phyloP scores from a whole-genome alignment of 2,888 invertebrate species.

The Deilephila porcellus region DNA sequence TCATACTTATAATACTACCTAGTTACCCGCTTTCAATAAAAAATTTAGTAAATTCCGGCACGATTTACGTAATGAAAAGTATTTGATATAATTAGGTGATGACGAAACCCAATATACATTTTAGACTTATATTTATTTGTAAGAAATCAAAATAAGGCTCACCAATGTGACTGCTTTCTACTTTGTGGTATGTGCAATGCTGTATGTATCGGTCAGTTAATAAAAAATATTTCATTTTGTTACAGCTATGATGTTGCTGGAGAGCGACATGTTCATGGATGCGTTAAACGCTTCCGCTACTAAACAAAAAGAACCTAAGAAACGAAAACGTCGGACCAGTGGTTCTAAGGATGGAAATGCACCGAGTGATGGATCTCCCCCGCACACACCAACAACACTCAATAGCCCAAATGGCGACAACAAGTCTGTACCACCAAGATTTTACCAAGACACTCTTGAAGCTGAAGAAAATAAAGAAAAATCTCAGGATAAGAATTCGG shows the following conservation, averaged over 20 bases:
- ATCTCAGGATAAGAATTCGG: constrained; percentile 55
- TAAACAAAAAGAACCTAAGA: constrained; percentile 90
- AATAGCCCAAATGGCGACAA: constrained; percentile 76
- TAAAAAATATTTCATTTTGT: constrained; percentile 52
- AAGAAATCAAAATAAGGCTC: background rate
- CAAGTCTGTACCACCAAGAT: constrained; percentile 87
- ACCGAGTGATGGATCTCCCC: constrained; percentile 80
- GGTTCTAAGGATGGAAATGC: constrained; percentile 87
- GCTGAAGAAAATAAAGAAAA: constrained; percentile 86
- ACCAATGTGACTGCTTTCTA: no score
- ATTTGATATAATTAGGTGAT: background rate
- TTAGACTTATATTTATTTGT: background rate
- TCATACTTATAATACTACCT: no score
- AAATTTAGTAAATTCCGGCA: no score
- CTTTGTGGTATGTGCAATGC: background rate
- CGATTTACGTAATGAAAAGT: no score
- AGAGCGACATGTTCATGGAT: constrained; percentile 97
- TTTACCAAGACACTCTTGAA: constrained; percentile 96
- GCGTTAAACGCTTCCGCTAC: constrained; percentile 92
- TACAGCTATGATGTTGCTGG: constrained; percentile 91
- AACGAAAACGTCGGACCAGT: constrained; percentile 90
- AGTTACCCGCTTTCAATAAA: no score
- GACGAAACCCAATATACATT: background rate
- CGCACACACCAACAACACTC: constrained; percentile 80
- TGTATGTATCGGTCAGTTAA: background rate